Evolutionary conservation across 2,888 invertebrate genomes (phyloP), one percentile per base, ranked within the genome.

Genomic region (Loripinus fragilis): DNA sequence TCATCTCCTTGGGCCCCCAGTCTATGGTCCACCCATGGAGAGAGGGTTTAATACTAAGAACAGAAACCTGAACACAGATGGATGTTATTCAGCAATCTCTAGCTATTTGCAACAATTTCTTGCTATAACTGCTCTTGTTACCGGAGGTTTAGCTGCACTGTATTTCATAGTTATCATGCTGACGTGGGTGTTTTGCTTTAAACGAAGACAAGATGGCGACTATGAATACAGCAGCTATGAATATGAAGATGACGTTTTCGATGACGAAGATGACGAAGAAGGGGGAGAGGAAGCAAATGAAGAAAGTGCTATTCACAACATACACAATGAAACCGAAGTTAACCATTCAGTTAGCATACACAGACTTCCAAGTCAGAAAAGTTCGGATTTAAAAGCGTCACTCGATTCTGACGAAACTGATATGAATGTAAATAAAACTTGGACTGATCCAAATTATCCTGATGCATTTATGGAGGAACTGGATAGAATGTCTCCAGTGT

Each of bases 121-220:
- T 0, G 76, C 74, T 41, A 67, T 64, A 28, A 60, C 71, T 5
- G 83, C 83, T 2, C 2, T 81, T 8, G 74, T 66, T 0, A 76
- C 74, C 48, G 83, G 83, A 25, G 52, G 74, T 23, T 50, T 83
- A 28, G 80, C 78, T 2, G 80, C 69, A 45, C 52, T 81, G 2
- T 81, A 83, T 66, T 81, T 83, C 38, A 17, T 81, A 10, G 73
- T 73, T 30, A 78, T 79, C 3, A 81, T 81, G 78, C 76, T 83
- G 15, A 83, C 83, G 0, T 83, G 83, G 83, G 74, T 81, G 20
- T 83, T 81, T 72, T 80, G 83, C 69, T 83, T 81, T 35, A 83
- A 83, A 70, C 78, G 78, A 48, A 69, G 52, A 28, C 74, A 74
- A 41, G 81, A 81, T 25, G 73, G 70, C 12, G 83, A 78, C 28